Evolutionary conservation across 2,888 invertebrate species (phyloP).

Genomic region (Drosophila prostipennis): DNA sequence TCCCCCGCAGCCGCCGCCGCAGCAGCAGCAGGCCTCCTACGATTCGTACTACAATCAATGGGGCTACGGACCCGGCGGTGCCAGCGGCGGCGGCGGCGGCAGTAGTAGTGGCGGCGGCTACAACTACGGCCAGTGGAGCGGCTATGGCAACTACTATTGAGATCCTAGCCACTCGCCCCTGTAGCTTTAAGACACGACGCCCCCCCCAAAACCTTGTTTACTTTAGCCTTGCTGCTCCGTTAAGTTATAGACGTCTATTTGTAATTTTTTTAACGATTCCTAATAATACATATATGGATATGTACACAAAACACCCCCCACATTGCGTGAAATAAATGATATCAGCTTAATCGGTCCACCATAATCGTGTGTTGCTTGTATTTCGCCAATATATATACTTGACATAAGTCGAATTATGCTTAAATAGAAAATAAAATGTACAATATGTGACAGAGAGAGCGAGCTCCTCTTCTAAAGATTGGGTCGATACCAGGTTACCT

Average conservation of each 20-base stretch:
- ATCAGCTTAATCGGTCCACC: conserved; percentile 54
- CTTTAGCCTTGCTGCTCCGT: conserved; percentile 39
- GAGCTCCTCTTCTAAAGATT: conserved; percentile 73
- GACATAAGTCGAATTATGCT: conserved; percentile 18
- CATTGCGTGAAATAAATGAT: conserved; percentile 46
- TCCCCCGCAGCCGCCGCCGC: conserved; percentile 57
- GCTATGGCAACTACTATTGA: conserved; percentile 84
- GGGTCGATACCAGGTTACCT: conserved; percentile 96
- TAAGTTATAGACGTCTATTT: conserved; percentile 55
- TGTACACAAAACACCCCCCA: conserved; percentile 19
- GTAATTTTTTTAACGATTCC: conserved; percentile 64
- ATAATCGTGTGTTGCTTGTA: conserved; percentile 33
- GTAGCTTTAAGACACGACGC: conserved; percentile 9
- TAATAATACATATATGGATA: conserved; percentile 50
- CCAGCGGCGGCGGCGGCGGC: conserved; percentile 9
- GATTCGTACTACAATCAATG: conserved; percentile 87
- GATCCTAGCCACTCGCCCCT: neutral
- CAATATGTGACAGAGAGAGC: neutral
- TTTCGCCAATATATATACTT: conserved; percentile 16
- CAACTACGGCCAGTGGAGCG: conserved; percentile 87
- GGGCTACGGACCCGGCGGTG: conserved; percentile 85
- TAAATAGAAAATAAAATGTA: conserved; percentile 28
- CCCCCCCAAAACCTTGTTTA: conserved; percentile 8
- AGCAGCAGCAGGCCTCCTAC: conserved; percentile 81
- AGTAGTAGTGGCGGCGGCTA: conserved; percentile 80